Base-by-base conservation (phyloP, 2,113 vertebrate genomes). In the Arothron firmamentum region DNA sequence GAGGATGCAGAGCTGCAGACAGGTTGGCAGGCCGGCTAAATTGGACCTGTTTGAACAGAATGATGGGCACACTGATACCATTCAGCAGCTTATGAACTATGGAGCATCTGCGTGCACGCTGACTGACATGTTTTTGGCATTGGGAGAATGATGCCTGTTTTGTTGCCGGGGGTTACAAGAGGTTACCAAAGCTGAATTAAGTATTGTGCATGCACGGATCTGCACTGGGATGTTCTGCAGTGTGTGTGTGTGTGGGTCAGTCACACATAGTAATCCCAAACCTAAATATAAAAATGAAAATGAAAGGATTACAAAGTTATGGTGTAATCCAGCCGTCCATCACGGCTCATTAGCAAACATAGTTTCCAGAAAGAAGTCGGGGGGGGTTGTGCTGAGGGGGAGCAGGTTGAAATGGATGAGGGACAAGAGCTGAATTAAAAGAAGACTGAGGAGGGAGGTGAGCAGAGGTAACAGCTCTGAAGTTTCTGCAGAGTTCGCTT, bases 341-440 rank as follows among this genome's bases (percentile, higher is more conserved):
- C 85, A 83, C 74, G 83, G 81, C 85, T 92, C 87, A 78, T 92
- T 90, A 87, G 83, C 78, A 84, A 86, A 71, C 28, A 75, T 25
- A 61, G 75, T 58, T 51, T 76, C 51, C 2, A 66, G 20, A 65
- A 65, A 56, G 66, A 1, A 25, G 61, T 58, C 34, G 57, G 25
- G 17, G 16, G 7, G 47, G n/a, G 9, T 11, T 6, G 52, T 9
- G 51, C 17, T 31, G 28, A 14, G 7, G 31, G 46, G 38, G 12
- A 52, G 45, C 46, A 19, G 60, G 67, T 49, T 59, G 55, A 67
- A 50, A 65, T 38, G 52, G 25, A 28, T 59, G 48, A 61, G 74
- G 52, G 65, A 42, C 62, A 31, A 11, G n/a, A 77, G 28, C 28
- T 49, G 56, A 43, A 65, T 74, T 21, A 49, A 55, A 67, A 50